Base-by-base conservation (phyloP, 1,140 invertebrate genomes). In the Nephotettix cincticeps region DNA sequence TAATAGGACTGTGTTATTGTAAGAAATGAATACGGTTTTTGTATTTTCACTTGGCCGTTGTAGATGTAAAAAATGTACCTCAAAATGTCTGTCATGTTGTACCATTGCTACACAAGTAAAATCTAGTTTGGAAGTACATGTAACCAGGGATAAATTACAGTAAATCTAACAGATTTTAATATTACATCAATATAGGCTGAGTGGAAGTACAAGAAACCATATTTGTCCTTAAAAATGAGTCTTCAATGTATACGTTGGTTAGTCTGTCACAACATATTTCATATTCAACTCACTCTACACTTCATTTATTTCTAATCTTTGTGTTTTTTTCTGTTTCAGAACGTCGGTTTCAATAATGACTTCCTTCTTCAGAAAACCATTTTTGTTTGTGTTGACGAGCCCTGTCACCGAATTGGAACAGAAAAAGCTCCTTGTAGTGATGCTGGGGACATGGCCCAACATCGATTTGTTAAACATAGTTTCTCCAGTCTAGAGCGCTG, bases 271-370 rank as follows among this genome's bases (percentile, higher is more conserved):
- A 43, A 11, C n/a, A 43, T 43, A 11, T 43, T 43, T 11, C 19
- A 54, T 11, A 4, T 14, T 6, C 6, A 6, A 54, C 47, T 54
- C 4, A 54, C 21, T 11, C 47, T 19, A 6, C 6, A 11, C 11
- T 4, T 54, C 6, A 11, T 19, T 6, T 19, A 6, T 54, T 54
- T 54, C 4, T 6, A 6, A 11, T 4, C 13, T 19, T 11, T 19
- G 19, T 11, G 21, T 54, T 9, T 40, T 40, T 67, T 54, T 76
- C 80, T 78, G 69, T 80, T 83, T 6, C 81, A 93, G 91, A 87
- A 86, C 77, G 89, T 92, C 87, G 90, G 90, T 63, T 90, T 93
- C 77, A 88, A 89, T 78, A 90, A 92, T 83, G 89, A 90, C 70
- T n/a, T n/a, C n/a, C 91, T 90, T 77, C 90, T 92, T 80, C 89